A percentile compares a stretch with the other conserved stretches of the same genome.
Evolutionary conservation across 1,140 invertebrate species (phyloP).

Genomic region (Drosophila busckii): DNA sequence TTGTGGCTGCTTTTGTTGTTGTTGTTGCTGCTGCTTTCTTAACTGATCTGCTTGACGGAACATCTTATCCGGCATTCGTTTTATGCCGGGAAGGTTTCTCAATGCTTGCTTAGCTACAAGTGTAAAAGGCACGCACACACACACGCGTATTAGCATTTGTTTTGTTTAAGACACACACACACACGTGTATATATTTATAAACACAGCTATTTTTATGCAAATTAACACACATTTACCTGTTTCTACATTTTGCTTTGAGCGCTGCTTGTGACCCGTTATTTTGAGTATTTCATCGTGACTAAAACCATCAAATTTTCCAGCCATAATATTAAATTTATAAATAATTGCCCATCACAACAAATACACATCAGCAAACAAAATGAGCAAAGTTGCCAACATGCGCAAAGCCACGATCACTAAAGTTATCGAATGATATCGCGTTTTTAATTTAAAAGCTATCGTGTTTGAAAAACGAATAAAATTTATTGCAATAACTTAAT

Average conservation of each 20-base stretch:
- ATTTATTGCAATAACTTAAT: slow-evolving; percentile 79
- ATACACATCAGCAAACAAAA: slow-evolving; percentile 52
- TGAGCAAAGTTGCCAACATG: slow-evolving; percentile 28
- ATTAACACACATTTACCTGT: slow-evolving; percentile 38
- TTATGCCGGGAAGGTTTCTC: slow-evolving; percentile 62
- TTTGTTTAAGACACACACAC: slow-evolving; percentile 38
- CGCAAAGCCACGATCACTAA: background rate
- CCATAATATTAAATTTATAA: slow-evolving; percentile 50
- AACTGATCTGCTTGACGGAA: slow-evolving; percentile 57
- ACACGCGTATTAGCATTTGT: slow-evolving; percentile 44
- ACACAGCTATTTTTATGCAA: background rate
- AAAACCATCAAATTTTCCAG: slow-evolving; percentile 79
- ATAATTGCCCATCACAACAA: slow-evolving; percentile 53
- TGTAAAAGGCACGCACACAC: slow-evolving; percentile 23
- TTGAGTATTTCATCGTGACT: slow-evolving; percentile 79
- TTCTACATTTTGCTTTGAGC: slow-evolving; percentile 27
- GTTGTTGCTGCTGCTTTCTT: slow-evolving; percentile 42
- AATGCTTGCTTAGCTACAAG: slow-evolving; percentile 51
- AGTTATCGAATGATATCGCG: slow-evolving; percentile 18
- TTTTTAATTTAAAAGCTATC: slow-evolving; percentile 1
- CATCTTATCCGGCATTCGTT: slow-evolving; percentile 70
- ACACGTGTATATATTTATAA: background rate
- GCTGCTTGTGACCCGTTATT: slow-evolving; percentile 50
- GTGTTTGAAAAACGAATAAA: slow-evolving; percentile 13
- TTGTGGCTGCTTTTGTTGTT: slow-evolving; percentile 18